phyloP scores from a whole-genome alignment of 2,113 vertebrate species.

The Crotalus viridis region DNA sequence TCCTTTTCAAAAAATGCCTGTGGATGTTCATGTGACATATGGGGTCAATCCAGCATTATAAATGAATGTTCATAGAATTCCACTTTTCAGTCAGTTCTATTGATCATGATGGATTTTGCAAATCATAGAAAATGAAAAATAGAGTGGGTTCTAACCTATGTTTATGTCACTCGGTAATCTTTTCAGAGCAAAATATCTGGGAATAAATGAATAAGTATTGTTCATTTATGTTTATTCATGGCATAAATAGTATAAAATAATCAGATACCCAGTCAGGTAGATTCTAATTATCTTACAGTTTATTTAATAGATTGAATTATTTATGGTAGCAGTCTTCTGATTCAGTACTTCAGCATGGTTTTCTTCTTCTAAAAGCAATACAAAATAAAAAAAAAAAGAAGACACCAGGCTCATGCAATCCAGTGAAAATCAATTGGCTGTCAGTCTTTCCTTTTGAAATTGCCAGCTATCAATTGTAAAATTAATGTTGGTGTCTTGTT shows the following conservation, averaged over 20 bases:
- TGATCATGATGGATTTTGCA: too few species aligned
- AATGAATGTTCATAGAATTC: background rate
- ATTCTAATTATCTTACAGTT: background rate
- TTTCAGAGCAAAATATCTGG: background rate
- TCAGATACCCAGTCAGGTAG: background rate
- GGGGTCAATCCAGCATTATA: background rate
- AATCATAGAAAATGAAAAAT: background rate
- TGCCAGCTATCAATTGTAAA: slow-evolving; percentile 32
- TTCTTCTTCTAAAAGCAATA: background rate
- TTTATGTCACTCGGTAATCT: background rate
- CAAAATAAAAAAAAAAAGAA: background rate
- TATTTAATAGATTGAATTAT: slow-evolving; percentile 28
- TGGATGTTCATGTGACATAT: background rate
- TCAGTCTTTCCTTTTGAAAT: slow-evolving; percentile 52
- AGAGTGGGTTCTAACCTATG: background rate
- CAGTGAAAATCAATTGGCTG: slow-evolving; percentile 34
- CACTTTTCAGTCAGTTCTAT: background rate
- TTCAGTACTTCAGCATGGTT: slow-evolving; percentile 38
- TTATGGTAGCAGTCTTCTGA: slow-evolving; percentile 37
- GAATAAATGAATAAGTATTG: background rate
- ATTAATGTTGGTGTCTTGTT: slow-evolving; percentile 50
- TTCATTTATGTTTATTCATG: background rate
- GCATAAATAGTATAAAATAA: fast-evolving
- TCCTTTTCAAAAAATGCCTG: background rate
- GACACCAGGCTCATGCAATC: background rate